These are phyloP conservation scores for Ptychochromis oligacanthus DNA, from an alignment of 2,113 vertebrate genomes.

Conservation along the genomic window DNA sequence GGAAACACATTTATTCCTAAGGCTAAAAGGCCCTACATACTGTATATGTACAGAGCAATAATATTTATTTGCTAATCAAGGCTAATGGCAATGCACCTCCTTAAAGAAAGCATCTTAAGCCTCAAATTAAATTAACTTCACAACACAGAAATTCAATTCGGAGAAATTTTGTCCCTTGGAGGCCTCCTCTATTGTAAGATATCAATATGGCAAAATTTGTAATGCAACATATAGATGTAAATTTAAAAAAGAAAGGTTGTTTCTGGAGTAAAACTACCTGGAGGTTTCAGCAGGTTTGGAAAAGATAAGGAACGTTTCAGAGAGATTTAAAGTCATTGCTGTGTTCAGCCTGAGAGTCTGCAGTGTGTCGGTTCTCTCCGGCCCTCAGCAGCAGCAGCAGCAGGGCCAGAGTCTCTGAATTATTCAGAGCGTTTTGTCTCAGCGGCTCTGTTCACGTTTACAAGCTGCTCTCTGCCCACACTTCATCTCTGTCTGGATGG, in stretches of 20 bases:
- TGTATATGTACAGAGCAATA: neutral
- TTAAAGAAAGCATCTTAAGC: neutral
- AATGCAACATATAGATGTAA: neutral
- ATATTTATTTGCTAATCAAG: neutral
- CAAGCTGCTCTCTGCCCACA: conserved; percentile 30
- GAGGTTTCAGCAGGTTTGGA: neutral
- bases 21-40: neutral
- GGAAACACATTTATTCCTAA: no score
- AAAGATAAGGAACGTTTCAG: neutral
- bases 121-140: neutral
- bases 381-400: conserved; percentile 18
- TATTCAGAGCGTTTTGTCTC: conserved; percentile 62
- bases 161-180: neutral
- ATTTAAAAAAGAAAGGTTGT: neutral
- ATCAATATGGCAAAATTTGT: neutral
- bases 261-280: neutral
- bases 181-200: neutral
- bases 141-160: no score
- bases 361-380: neutral
- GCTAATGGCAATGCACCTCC: neutral
- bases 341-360: conserved; percentile 3
- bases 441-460: conserved; percentile 41
- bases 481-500: conserved; percentile 21
- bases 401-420: conserved; percentile 45
- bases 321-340: conserved; percentile 1